Base-by-base conservation (phyloP, 92 coral and sea anemone genomes). In the Chrysogorgia sp. region DNA sequence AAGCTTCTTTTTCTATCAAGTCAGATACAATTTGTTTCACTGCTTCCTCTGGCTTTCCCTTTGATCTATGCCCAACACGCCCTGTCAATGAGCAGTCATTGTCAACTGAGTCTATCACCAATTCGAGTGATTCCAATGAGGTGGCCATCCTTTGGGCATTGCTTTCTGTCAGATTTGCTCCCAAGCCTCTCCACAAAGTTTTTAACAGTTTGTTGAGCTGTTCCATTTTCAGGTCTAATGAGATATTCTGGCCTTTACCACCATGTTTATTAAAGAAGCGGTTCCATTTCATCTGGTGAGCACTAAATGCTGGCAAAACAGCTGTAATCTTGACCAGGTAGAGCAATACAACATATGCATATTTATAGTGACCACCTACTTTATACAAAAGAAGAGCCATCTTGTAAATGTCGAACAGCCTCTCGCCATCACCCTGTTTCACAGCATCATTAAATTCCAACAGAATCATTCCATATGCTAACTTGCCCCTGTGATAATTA, bases 151-250 rank as follows among this genome's bases (percentile, higher is more conserved):
- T 64, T 56, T 40, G 78, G 23, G 87, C 85, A 83, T 67, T 83
- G 10, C 34, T 77, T 55, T 84, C 91, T 41, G 79, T 72, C 28
- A 87, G 75, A 58, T 87, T 87, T 20, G 85, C 65, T 9, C 91
- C 91, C 3, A 87, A 81, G 23, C 69, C 79, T 83, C 83, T 67
- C 86, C 84, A 75, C 35, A 79, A 63, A 26, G 83, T 29, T 43
- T 84, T 84, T 5, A 87, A 79, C 5, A 84, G 21, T 60, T 87
- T 75, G 77, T 87, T 87, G 20, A 49, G 67, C 47, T 83, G 87
- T 64, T 87, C 90, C 85, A 70, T 87, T 34, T 58, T 83, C 15
- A 87, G 57, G 50, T 86, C 90, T 41, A 87, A 59, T 65, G 91
- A 35, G 47, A 87, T 87, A 50, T 83, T 87, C 35, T 26, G 53